phyloP scores from a whole-genome alignment of 2,113 vertebrate genomes.

The Zosterops pallidus region DNA sequence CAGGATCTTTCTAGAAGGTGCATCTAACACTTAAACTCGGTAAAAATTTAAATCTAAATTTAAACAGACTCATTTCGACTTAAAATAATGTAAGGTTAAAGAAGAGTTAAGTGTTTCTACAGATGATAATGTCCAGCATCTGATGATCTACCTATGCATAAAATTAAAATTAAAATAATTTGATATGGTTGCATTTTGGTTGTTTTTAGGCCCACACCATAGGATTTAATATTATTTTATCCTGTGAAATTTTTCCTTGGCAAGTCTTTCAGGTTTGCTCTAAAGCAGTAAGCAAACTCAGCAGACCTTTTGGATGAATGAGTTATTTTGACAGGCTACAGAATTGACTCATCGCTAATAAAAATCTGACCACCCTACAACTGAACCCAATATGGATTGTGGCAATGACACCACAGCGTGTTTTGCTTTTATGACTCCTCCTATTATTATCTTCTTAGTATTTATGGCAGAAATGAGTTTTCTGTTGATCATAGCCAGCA shows the following conservation, averaged over 20 bases:
- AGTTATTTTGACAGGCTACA: not conserved
- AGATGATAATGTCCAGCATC: not conserved
- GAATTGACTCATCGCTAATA: not conserved
- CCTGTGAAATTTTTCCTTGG: not conserved
- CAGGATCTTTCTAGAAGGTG: not conserved
- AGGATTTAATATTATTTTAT: not conserved
- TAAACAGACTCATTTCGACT: not conserved
- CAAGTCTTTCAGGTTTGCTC: not conserved
- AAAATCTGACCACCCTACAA: not conserved
- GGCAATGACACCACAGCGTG: not conserved
- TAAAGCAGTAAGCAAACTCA: not conserved
- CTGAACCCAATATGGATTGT: not conserved
- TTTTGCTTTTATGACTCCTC: not conserved
- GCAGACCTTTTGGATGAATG: not conserved
- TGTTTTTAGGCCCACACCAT: not conserved
- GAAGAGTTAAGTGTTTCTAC: not conserved
- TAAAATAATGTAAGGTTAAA: not conserved
- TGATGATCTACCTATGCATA: rapidly evolving
- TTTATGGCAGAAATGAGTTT: not conserved
- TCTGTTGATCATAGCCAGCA: not conserved
- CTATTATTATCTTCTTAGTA: not conserved
- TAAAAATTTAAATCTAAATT: not conserved
- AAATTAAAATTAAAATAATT: not conserved
- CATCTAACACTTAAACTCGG: not conserved
- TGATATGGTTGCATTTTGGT: not conserved